Conservation (phyloP, 2,888 invertebrate species). For the Oegoconia quadripuncta region DNA sequence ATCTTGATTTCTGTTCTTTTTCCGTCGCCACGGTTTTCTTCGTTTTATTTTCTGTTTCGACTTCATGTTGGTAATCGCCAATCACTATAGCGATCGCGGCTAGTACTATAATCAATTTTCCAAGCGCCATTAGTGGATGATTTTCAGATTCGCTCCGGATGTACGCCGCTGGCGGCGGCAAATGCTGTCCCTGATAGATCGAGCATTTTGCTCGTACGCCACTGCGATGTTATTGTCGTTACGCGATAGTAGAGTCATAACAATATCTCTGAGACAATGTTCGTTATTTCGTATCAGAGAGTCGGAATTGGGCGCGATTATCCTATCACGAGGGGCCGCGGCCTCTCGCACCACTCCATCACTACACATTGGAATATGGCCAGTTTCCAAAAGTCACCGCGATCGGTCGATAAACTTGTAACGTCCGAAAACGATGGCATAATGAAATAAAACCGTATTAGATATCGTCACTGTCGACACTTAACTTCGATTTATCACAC, state of each 20-base stretch:
- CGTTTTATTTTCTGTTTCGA: slow-evolving; percentile 59
- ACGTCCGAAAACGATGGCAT: slow-evolving; percentile 19
- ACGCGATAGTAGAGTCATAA: slow-evolving; percentile 45
- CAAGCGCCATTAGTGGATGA: slow-evolving; percentile 64
- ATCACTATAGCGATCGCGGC: slow-evolving; percentile 47
- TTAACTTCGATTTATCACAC: slow-evolving; percentile 18
- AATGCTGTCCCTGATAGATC: slow-evolving; percentile 14
- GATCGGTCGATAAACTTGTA: slow-evolving; percentile 49
- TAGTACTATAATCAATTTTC: slow-evolving; percentile 44
- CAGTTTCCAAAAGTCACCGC: slow-evolving; percentile 37
- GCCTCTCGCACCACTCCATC: slow-evolving; percentile 30
- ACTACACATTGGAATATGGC: slow-evolving; percentile 42
- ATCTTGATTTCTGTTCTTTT: slow-evolving; percentile 53
- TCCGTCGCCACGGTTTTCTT: slow-evolving; percentile 69
- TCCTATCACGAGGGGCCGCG: slow-evolving; percentile 35
- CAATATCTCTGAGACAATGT: slow-evolving; percentile 37
- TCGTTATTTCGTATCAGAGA: slow-evolving; percentile 22
- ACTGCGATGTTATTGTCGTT: slow-evolving; percentile 30
- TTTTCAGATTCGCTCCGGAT: slow-evolving; percentile 29
- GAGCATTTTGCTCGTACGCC: slow-evolving; percentile 41
- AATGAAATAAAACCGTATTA: not conserved
- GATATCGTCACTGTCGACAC: slow-evolving; percentile 11
- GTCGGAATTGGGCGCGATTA: slow-evolving; percentile 35
- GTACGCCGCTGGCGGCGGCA: slow-evolving; percentile 34
- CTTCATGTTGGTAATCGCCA: slow-evolving; percentile 50